Percentiles rank a stretch among this genome's conserved stretches.
Conservation (phyloP, 2,888 invertebrate species). For the Drosophila rubida region DNA sequence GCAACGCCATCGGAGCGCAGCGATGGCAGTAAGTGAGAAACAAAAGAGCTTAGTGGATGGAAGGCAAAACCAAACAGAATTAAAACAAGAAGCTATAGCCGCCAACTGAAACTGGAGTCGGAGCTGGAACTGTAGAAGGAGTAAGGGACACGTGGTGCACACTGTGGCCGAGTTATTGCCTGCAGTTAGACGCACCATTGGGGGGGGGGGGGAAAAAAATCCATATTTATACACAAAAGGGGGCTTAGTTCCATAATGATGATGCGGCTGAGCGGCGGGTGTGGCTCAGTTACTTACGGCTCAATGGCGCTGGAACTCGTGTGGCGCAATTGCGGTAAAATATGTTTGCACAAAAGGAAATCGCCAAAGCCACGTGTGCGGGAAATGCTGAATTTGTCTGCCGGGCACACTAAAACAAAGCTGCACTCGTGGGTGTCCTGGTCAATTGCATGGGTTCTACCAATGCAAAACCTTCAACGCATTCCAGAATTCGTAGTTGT, state of each 20-base stretch:
- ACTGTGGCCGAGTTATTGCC: constrained; percentile 53
- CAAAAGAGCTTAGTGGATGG: constrained; percentile 57
- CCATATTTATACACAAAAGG: constrained; percentile 57
- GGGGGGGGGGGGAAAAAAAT: constrained; percentile 34
- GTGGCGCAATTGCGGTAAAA: constrained; percentile 79
- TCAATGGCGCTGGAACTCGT: constrained; percentile 65
- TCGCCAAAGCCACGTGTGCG: constrained; percentile 78
- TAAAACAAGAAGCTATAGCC: constrained; percentile 26
- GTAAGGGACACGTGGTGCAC: not conserved
- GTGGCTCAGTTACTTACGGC: constrained; percentile 67
- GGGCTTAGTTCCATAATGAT: constrained; percentile 46
- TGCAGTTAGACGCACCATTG: constrained; percentile 44
- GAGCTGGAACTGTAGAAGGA: not conserved
- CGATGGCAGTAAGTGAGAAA: constrained; percentile 61
- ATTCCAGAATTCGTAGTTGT: constrained; percentile 3
- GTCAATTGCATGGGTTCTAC: constrained; percentile 15
- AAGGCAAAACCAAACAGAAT: constrained; percentile 20
- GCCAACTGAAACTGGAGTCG: not conserved
- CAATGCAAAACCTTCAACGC: constrained; percentile 3
- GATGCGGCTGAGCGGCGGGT: constrained; percentile 27
- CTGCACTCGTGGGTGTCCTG: constrained; percentile 30
- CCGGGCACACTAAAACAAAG: constrained; percentile 66
- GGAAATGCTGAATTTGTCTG: constrained; percentile 78
- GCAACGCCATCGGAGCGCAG: constrained; percentile 59
- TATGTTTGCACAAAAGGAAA: constrained; percentile 80